Evolutionary conservation across 2,888 invertebrate genomes (phyloP), one percentile per base, ranked within the genome.

Genomic region (Marronus borbonicus): DNA sequence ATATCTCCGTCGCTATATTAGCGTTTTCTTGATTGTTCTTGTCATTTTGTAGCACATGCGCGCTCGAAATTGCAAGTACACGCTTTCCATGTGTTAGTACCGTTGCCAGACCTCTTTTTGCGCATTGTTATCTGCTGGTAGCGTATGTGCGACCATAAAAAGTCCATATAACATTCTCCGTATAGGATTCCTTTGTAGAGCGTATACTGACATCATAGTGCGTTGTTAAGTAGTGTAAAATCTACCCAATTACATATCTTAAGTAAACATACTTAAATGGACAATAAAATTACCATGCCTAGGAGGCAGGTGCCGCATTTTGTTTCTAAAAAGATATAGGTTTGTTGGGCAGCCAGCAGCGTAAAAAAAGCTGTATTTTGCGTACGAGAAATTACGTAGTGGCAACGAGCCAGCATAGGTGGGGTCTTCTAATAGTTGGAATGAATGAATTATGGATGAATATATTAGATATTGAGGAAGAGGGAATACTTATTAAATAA

Each of bases 241-340:
- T 14, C 44, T 74, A 74, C 60, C 60, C 60, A 60, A 60, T 60
- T 74, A 28, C 72, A 74, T 74, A 39, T 44, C 20, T 50, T 60
- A 74, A 62, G 44, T 24, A 12, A 39, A 44, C 10, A 12, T 12
- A 44, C 44, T 12, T 44, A 44, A 44, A 12, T 44, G 14, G 24
- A 74, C 72, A 72, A 72, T 74, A 74, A 74, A 60, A 60, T 74
- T 58, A 44, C 24, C 60, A 62, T 60, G 44, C 24, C 55, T 74
- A 14, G 24, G 20, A 74, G 14, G 24, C 68, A 50, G 50, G 12
- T 74, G 44, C 20, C 8, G 36, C 20, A 55, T 36, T 70, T 36
- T 49, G 68, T 55, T 55, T 69, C 10, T 14, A 7, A 62, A 44
- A 62, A 74, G 49, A 72, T 60, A 74, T 60, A 44, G 55, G 72